A percentile compares a stretch with the other conserved stretches of the same genome.
Conservation (phyloP, 2,888 invertebrate genomes). For the Dryobota labecula region DNA sequence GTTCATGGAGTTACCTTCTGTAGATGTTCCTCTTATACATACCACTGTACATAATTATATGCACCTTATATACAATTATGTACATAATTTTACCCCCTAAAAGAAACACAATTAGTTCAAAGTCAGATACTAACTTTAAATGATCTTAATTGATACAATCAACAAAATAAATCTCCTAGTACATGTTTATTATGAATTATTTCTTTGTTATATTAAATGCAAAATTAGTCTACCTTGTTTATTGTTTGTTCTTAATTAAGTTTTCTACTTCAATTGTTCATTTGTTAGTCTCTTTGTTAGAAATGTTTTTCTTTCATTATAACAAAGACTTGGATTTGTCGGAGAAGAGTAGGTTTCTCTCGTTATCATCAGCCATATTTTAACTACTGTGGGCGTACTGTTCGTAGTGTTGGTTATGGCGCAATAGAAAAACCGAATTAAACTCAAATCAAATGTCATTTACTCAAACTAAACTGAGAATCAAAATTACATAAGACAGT, state of each 20-base stretch:
- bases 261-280: slow-evolving; percentile 3
- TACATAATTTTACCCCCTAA: not conserved
- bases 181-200: slow-evolving; percentile 1
- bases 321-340: not conserved
- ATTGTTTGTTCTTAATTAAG: slow-evolving; percentile 33
- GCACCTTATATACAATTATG: no score
- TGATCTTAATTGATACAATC: not conserved
- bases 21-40: no score
- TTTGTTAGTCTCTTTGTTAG: slow-evolving; percentile 12
- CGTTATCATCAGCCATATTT: no score
- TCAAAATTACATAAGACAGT: no score
- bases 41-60: no score
- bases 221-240: slow-evolving; percentile 7
- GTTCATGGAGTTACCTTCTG: no score
- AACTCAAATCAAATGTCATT: no score
- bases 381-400: no score
- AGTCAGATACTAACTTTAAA: not conserved
- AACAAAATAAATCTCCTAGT: not conserved
- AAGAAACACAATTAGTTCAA: not conserved
- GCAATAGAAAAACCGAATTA: no score
- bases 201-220: slow-evolving; percentile 23
- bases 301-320: slow-evolving; percentile 17
- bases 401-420: no score
- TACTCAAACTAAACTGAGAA: no score
- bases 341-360: no score